These are phyloP conservation scores for Pseudomugil gertrudae DNA, from an alignment of 2,797 vertebrate species.

Conservation along the genomic window DNA sequence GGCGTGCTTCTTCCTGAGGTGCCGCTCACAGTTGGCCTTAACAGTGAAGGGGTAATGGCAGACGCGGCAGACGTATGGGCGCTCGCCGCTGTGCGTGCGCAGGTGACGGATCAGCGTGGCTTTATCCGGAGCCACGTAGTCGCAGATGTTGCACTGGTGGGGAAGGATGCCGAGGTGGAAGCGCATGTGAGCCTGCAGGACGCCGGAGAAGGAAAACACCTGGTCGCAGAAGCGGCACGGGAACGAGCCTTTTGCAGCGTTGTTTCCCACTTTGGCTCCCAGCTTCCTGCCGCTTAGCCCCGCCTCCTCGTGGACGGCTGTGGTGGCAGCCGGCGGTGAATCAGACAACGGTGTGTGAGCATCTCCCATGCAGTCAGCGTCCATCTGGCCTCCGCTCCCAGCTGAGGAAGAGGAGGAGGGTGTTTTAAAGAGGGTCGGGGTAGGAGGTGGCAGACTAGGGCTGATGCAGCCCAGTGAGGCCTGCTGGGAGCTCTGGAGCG, in stretches of 20 bases:
- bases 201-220: conserved; percentile 91
- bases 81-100: conserved; percentile 94
- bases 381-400: conserved; percentile 80
- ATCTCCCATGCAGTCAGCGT: conserved; percentile 89
- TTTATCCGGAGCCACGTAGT: conserved; percentile 95
- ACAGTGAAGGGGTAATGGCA: conserved; percentile 98
- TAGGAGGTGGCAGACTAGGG: conserved; percentile 89
- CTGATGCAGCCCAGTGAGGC: conserved; percentile 93
- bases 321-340: conserved; percentile 81
- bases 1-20: conserved; percentile 96
- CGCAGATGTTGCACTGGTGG: conserved; percentile 96
- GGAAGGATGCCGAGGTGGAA: conserved; percentile 94
- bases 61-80: conserved; percentile 95
- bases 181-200: conserved; percentile 93
- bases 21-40: conserved; percentile 98
- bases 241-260: conserved; percentile 86
- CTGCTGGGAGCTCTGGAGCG: conserved; percentile 91
- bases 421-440: conserved; percentile 82
- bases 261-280: conserved; percentile 77
- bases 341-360: conserved; percentile 86
- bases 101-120: conserved; percentile 95
- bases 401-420: conserved; percentile 73
- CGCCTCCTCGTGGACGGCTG: conserved; percentile 81
- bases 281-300: conserved; percentile 78
- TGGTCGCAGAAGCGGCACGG: conserved; percentile 95